These are phyloP conservation scores for Abscondita cerata DNA, from an alignment of 2,888 invertebrate species.

Conservation along the genomic window DNA sequence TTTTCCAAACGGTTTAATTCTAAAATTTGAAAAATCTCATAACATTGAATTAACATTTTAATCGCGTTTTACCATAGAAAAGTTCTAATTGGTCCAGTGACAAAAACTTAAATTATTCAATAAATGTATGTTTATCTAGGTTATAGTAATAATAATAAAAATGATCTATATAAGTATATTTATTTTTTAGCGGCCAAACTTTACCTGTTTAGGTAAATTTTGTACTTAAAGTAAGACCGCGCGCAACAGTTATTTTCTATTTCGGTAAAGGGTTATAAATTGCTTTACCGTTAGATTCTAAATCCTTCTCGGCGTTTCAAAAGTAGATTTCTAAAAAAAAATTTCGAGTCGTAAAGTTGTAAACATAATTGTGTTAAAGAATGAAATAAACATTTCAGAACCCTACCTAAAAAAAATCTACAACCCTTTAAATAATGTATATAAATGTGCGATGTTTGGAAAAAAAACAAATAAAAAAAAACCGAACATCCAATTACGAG, in stretches of 20 bases:
- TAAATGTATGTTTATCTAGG: no score
- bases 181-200: no score
- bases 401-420: neutral
- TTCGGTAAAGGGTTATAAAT: conserved; percentile 10
- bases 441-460: neutral
- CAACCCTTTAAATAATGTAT: conserved; percentile 4
- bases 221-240: no score
- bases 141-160: no score
- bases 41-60: no score
- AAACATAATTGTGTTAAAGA: conserved; percentile 6
- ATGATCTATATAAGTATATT: no score
- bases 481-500: neutral
- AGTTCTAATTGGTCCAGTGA: no score
- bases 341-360: conserved; percentile 14
- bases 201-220: no score
- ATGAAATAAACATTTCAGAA: conserved; percentile 11
- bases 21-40: no score
- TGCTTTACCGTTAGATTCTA: conserved; percentile 13
- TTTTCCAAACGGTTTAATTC: no score
- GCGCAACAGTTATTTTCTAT: conserved; percentile 2
- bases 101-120: no score
- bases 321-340: conserved; percentile 11
- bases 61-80: no score
- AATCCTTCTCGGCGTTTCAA: conserved; percentile 12
- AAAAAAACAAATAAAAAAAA: conserved; percentile 16